phyloP scores from a whole-genome alignment of 1,140 invertebrate species.

The Drosophila carrolli region DNA sequence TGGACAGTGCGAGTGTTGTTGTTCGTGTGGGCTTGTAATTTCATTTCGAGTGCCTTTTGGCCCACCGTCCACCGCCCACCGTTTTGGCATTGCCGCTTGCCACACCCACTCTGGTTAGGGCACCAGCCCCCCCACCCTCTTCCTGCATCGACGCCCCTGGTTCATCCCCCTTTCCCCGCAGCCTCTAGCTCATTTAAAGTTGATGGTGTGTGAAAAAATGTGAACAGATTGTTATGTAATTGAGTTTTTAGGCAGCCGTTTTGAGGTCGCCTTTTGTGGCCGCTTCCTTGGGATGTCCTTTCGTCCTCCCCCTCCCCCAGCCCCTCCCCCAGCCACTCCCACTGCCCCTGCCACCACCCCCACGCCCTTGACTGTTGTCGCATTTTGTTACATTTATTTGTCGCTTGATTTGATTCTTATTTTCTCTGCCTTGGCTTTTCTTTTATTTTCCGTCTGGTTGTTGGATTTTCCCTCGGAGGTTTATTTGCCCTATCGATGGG shows the following conservation, averaged over 20 bases:
- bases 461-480: slow-evolving; percentile 32
- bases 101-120: slow-evolving; percentile 49
- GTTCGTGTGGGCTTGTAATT: slow-evolving; percentile 64
- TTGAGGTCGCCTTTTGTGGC: slow-evolving; percentile 80
- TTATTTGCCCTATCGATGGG: slow-evolving; percentile 47
- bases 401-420: slow-evolving; percentile 76
- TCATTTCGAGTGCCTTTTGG: slow-evolving; percentile 77
- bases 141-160: background rate
- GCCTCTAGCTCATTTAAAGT: slow-evolving; percentile 79
- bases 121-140: background rate
- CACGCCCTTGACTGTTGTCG: slow-evolving; percentile 42
- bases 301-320: background rate
- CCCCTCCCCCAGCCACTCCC: background rate
- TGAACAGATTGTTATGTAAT: slow-evolving; percentile 85
- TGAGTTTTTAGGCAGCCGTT: slow-evolving; percentile 84
- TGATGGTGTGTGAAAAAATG: slow-evolving; percentile 85
- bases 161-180: slow-evolving; percentile 1
- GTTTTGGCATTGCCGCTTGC: slow-evolving; percentile 69
- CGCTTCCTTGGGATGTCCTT: slow-evolving; percentile 59
- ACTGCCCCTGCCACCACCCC: background rate
- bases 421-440: slow-evolving; percentile 16
- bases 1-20: slow-evolving; percentile 2
- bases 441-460: slow-evolving; percentile 11
- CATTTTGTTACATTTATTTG: slow-evolving; percentile 80
- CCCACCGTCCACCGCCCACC: slow-evolving; percentile 49